These are phyloP conservation scores for Okapia johnstoni DNA, from an alignment of 2,113 vertebrate genomes.

Conservation along the genomic window DNA sequence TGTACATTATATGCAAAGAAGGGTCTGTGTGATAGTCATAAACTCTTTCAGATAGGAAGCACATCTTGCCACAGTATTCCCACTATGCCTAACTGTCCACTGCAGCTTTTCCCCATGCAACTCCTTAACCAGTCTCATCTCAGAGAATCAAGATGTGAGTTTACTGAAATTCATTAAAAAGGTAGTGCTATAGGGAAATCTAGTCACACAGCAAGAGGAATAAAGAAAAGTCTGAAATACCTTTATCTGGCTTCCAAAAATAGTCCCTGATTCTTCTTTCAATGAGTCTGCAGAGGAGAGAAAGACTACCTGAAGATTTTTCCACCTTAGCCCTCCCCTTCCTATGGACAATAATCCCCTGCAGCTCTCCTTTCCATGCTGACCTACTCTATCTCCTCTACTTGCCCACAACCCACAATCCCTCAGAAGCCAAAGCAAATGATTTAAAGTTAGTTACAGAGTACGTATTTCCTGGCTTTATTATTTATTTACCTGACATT, in stretches of 20 bases:
- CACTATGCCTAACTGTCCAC: neutral
- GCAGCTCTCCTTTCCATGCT: conserved; percentile 74
- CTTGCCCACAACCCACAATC: conserved; percentile 77
- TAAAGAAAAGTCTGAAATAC: conserved; percentile 83
- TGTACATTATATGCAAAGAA: neutral
- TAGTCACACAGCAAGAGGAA: conserved; percentile 61
- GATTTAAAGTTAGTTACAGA: conserved; percentile 71
- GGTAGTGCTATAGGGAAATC: conserved; percentile 41
- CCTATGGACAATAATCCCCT: conserved; percentile 67
- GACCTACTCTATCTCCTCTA: conserved; percentile 71
- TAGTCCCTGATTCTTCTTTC: conserved; percentile 92
- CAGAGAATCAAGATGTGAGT: neutral
- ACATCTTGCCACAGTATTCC: neutral
- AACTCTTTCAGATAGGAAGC: conserved; percentile 32
- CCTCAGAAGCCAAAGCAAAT: conserved; percentile 72
- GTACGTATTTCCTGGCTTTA: conserved; percentile 71
- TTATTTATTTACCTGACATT: conserved; percentile 84
- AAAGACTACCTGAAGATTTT: conserved; percentile 75
- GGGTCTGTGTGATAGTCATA: neutral
- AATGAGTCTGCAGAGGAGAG: conserved; percentile 84
- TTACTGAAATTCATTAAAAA: conserved; percentile 53
- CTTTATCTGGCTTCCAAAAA: conserved; percentile 92
- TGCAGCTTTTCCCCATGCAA: conserved; percentile 41
- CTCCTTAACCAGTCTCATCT: conserved; percentile 33
- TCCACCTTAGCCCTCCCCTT: conserved; percentile 51